Conservation (phyloP, 2,113 vertebrate genomes). For the Strix aluco region DNA sequence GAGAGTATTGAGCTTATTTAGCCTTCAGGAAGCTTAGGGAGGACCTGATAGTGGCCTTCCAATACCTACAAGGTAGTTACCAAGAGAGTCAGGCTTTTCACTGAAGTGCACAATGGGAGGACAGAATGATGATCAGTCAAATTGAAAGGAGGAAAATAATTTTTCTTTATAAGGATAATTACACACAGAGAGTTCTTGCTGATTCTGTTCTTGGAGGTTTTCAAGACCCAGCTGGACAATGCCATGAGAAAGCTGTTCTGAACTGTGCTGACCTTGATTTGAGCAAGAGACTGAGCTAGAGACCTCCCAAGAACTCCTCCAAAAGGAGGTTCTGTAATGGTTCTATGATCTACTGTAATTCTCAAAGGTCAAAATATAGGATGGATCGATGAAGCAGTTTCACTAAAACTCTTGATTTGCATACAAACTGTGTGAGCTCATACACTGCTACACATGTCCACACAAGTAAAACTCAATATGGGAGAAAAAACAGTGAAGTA, state of each 20-base stretch:
- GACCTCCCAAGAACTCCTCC: neutral
- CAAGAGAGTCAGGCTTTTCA: neutral
- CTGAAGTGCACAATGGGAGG: neutral
- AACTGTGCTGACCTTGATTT: neutral
- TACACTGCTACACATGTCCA: neutral
- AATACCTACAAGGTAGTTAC: neutral
- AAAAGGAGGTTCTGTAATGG: neutral
- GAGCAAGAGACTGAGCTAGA: neutral
- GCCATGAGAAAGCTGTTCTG: neutral
- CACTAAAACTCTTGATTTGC: neutral
- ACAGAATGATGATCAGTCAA: neutral
- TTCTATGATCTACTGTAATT: neutral
- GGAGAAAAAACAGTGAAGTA: neutral
- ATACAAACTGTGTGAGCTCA: neutral
- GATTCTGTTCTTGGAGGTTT: neutral
- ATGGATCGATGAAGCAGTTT: neutral
- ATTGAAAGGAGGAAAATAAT: neutral
- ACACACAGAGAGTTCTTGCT: neutral
- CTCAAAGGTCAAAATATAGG: neutral
- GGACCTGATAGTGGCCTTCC: neutral
- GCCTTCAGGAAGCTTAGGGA: neutral
- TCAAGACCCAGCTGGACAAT: neutral
- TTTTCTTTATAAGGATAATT: neutral
- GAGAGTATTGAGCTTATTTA: neutral
- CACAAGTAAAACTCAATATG: neutral